Conservation (phyloP, 2,113 vertebrate species). For the Scomber scombrus region DNA sequence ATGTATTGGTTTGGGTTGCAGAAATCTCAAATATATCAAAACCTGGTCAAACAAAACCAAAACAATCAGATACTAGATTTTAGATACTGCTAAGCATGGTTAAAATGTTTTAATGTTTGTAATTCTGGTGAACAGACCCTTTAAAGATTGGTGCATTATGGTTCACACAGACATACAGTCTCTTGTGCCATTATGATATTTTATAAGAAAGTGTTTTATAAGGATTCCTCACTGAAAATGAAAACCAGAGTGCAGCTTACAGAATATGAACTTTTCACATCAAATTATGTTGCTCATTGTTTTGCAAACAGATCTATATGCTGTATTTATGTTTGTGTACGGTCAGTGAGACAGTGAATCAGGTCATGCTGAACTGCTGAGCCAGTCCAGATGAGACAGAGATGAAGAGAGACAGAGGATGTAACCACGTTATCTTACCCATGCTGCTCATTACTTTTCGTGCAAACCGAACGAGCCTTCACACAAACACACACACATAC, state of each 20-base stretch:
- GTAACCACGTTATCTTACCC: constrained; percentile 45
- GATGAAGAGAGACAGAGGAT: constrained; percentile 62
- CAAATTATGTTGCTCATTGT: constrained; percentile 21
- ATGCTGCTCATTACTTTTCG: constrained; percentile 72
- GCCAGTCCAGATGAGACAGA: constrained; percentile 42
- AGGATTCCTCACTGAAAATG: constrained; percentile 10
- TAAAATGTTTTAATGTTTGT: neutral
- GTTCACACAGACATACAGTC: constrained; percentile 24
- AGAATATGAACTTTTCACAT: constrained; percentile 11
- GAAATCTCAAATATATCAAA: neutral
- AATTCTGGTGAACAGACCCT: constrained; percentile 20
- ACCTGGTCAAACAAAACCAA: neutral
- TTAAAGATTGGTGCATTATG: constrained; percentile 30
- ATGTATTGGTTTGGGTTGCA: neutral
- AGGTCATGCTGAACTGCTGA: constrained; percentile 32
- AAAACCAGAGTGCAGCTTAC: constrained; percentile 2
- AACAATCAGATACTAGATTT: neutral
- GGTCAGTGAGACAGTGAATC: constrained; percentile 31
- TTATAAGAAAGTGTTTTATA: constrained; percentile 30
- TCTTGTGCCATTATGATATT: constrained; percentile 37
- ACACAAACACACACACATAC: constrained; percentile 39
- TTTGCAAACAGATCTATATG: constrained; percentile 4
- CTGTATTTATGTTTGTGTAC: constrained; percentile 28
- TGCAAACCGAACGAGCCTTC: constrained; percentile 76
- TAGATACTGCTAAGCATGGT: no score